Evolutionary conservation across 2,113 vertebrate species (phyloP), one percentile per base, ranked within the genome.

Genomic region (Vimba vimba): DNA sequence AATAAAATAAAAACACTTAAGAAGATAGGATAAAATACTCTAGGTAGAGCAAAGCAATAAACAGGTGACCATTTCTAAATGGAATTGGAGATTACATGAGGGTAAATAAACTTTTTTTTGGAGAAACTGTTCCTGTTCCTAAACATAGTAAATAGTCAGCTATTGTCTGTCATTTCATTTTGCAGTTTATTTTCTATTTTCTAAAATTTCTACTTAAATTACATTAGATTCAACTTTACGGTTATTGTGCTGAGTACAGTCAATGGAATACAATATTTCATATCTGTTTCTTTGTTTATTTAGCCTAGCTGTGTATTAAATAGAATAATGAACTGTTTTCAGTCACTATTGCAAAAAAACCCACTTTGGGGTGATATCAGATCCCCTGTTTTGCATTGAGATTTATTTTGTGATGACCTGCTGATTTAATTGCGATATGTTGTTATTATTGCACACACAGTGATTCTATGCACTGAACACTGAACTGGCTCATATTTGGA

Each of bases 401-500:
- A 17, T 27, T 80, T 80, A 27, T 47, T 82, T 82, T 68, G 1
- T 33, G 5, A 62, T 45, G 6, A 9, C 19, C 55, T 7, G 6
- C 59, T 12, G 2, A 64, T 81, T 68, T 52, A 12, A 30, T 6
- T 82, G 6, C 33, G 50, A 30, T 77, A 4, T 57, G 25, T 69
- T 68, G 9, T 52, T 82, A 36, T 3, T 52, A 21, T 69, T 82
- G 17, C 19, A 19, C 71, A 21, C 45, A 21, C 27, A 13, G 62
- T 68, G 30, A 25, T 39, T 36, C 30, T 36, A 4, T 23, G 3
- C 25, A 30, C 11, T 83, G 23, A 19, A n/a, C 50, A 36, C 50
- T 55, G 6, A 69, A 25, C 47, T 73, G 66, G 11, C 81, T 50
- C 66, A 19, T 73, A 73, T 83, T 36, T 83, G 7, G 21, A 57